Percentiles rank a stretch among this genome's conserved stretches.
Conservation (phyloP, 2,888 invertebrate species). For the Resseliella maxima region DNA sequence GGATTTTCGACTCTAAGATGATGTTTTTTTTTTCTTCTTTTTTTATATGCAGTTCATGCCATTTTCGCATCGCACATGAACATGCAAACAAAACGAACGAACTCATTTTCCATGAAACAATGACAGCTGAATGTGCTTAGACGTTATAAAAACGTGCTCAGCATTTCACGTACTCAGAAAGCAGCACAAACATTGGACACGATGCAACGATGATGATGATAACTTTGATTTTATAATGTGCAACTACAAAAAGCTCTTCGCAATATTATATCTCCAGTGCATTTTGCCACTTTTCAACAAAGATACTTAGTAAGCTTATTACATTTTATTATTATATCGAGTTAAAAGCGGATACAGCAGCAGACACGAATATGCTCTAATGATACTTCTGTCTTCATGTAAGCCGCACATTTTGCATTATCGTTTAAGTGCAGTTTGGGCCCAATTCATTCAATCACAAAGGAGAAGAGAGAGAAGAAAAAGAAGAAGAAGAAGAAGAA, state of each 20-base stretch:
- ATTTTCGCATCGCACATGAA: conserved; percentile 40
- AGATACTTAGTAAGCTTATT: conserved; percentile 20
- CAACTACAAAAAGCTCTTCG: conserved; percentile 24
- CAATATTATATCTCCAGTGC: not conserved
- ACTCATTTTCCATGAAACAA: conserved; percentile 53
- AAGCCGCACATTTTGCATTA: conserved; percentile 32
- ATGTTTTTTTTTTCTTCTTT: not conserved
- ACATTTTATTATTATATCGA: conserved; percentile 44
- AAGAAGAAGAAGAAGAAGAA: not conserved
- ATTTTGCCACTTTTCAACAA: not conserved
- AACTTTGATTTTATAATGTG: conserved; percentile 28
- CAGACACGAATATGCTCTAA: conserved; percentile 18
- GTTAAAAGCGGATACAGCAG: conserved; percentile 50
- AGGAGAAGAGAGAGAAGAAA: too few relatives aligned
- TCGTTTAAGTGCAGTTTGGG: not conserved
- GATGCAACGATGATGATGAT: conserved; percentile 51
- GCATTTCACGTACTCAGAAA: conserved; percentile 12
- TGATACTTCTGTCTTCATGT: conserved; percentile 31
- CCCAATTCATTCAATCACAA: not conserved
- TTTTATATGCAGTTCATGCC: conserved; percentile 35
- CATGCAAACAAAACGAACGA: not conserved
- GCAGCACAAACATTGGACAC: conserved; percentile 6
- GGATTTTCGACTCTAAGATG: conserved; percentile 19
- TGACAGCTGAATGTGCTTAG: conserved; percentile 51
- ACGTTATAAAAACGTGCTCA: conserved; percentile 44